These are phyloP conservation scores for Siphonodentalium dalli DNA, from an alignment of 2,888 invertebrate species.

Conservation along the genomic window DNA sequence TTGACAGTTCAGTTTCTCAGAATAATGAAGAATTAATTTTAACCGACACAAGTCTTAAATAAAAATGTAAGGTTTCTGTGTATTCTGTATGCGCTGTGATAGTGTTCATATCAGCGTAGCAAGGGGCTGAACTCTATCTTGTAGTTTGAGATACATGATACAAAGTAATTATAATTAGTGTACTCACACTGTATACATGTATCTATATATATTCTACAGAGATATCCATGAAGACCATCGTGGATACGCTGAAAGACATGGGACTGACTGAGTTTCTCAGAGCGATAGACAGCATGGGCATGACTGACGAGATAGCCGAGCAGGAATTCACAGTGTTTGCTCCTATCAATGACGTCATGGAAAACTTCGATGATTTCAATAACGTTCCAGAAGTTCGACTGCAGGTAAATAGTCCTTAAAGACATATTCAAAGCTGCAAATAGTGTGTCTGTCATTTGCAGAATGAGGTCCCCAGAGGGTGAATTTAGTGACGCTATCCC, in stretches of 20 bases:
- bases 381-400: conserved; percentile 10
- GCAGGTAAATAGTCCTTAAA: conserved; percentile 16
- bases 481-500: too few relatives aligned
- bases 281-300: conserved; percentile 64
- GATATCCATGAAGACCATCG: conserved; percentile 69
- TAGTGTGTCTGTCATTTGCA: too few relatives aligned
- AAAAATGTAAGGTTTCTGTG: too few relatives aligned
- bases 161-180: neutral
- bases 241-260: conserved; percentile 70
- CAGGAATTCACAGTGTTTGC: conserved; percentile 57
- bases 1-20: too few relatives aligned
- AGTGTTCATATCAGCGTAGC: too few relatives aligned
- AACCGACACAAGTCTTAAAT: too few relatives aligned
- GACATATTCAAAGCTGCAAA: neutral
- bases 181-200: neutral
- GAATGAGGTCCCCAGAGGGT: too few relatives aligned
- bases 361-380: conserved; percentile 46
- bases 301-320: conserved; percentile 67
- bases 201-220: conserved; percentile 42
- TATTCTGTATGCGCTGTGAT: too few relatives aligned
- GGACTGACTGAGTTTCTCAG: conserved; percentile 71
- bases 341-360: conserved; percentile 44
- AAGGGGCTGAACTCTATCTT: too few relatives aligned
- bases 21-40: too few relatives aligned
- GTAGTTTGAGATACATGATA: too few relatives aligned